A percentile compares a stretch with the other conserved stretches of the same genome.
phyloP scores from a whole-genome alignment of 2,797 vertebrate species.

The Sandelia bainsii region DNA sequence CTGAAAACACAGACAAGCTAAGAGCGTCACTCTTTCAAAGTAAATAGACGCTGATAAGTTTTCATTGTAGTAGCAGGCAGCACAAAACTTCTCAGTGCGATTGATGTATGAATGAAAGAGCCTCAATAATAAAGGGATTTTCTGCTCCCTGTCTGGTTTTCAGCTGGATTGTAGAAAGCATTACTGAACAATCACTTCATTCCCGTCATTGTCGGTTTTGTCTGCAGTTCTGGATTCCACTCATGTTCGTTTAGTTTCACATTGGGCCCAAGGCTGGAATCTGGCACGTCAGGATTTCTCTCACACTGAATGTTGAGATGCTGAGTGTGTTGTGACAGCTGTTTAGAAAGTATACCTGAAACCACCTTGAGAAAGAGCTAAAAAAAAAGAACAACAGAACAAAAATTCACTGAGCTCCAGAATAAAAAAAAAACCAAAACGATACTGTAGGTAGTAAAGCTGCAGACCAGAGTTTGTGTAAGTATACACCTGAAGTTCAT shows the following conservation, averaged over 20 bases:
- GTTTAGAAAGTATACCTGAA: background rate
- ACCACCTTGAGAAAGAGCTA: background rate
- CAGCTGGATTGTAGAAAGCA: constrained; percentile 51
- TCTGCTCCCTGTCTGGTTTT: constrained; percentile 54
- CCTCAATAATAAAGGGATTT: constrained; percentile 50
- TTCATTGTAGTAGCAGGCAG: constrained; percentile 18
- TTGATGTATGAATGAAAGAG: constrained; percentile 49
- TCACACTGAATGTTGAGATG: background rate
- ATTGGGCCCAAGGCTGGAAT: constrained; percentile 69
- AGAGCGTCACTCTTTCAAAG: background rate
- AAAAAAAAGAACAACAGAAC: background rate
- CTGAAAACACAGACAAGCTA: background rate
- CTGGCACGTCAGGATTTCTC: constrained; percentile 71
- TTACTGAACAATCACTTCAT: constrained; percentile 63
- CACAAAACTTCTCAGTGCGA: constrained; percentile 20
- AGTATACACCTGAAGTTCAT: no score
- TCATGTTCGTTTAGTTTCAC: constrained; percentile 55
- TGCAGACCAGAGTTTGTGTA: no score
- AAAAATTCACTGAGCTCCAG: background rate
- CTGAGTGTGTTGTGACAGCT: background rate
- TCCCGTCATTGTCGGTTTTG: constrained; percentile 56
- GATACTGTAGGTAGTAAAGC: no score
- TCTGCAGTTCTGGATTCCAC: constrained; percentile 72
- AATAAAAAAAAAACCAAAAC: background rate
- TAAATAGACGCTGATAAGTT: constrained; percentile 3